These are phyloP conservation scores for Fulmarus glacialis DNA, from an alignment of 2,113 vertebrate species.

Conservation along the genomic window DNA sequence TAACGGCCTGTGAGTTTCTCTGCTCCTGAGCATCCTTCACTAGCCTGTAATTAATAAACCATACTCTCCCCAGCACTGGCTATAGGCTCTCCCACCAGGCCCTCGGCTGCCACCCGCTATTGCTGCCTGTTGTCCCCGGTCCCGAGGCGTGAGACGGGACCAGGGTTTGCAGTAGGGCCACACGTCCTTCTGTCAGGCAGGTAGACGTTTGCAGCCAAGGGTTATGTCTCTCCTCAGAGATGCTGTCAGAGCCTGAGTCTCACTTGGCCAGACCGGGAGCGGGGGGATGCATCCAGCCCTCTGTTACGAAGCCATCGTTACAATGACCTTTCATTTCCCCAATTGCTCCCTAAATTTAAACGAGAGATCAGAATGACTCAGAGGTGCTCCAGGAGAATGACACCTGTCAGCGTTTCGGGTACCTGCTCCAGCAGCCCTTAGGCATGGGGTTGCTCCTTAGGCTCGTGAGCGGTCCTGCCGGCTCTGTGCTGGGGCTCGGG, in stretches of 20 bases:
- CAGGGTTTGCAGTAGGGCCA: neutral
- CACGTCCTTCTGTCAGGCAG: neutral
- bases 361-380: neutral
- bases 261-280: neutral
- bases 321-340: neutral
- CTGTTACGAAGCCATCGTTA: neutral
- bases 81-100: neutral
- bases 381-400: neutral
- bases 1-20: neutral
- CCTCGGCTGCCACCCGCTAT: neutral
- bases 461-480: rapidly evolving
- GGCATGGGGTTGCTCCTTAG: neutral
- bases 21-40: neutral
- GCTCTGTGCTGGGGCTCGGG: neutral
- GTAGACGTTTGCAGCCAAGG: neutral
- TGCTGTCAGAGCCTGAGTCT: neutral
- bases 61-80: neutral
- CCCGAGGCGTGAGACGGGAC: neutral
- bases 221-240: neutral
- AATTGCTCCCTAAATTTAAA: neutral
- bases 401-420: neutral
- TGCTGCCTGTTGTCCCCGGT: neutral
- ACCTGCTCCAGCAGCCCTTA: neutral
- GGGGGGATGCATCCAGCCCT: neutral
- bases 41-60: neutral